Evolutionary conservation across 2,113 vertebrate species (phyloP).

Genomic region (Festucalex cinctus): DNA sequence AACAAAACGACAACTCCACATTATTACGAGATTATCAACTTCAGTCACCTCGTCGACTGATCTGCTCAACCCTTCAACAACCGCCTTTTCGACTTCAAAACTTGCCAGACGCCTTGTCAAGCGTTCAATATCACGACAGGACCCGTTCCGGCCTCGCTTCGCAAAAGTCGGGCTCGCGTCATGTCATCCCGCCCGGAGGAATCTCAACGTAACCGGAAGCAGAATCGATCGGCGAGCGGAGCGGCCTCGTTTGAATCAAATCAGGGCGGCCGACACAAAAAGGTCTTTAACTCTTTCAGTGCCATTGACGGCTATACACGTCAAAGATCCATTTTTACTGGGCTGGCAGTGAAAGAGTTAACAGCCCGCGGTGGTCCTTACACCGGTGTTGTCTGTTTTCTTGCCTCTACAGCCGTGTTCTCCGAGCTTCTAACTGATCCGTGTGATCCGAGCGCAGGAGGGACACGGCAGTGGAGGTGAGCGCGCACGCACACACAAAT

Average conservation of each 20-base stretch:
- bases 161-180: conserved; percentile 35
- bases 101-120: not conserved
- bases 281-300: too few relatives aligned
- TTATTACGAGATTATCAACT: too few relatives aligned
- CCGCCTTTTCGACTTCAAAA: not conserved
- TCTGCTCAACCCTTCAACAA: too few relatives aligned
- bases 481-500: conserved; percentile 12
- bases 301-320: too few relatives aligned
- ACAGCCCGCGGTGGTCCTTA: conserved; percentile 60
- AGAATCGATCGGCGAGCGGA: conserved; percentile 59
- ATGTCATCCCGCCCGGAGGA: conserved; percentile 47
- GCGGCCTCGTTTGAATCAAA: conserved; percentile 63
- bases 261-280: conserved; percentile 51
- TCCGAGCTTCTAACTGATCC: conserved; percentile 50
- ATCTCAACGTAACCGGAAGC: conserved; percentile 56
- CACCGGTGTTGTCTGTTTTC: conserved; percentile 49
- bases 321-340: too few relatives aligned
- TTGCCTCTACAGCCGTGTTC: conserved; percentile 57
- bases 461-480: conserved; percentile 35
- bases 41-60: too few relatives aligned
- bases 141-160: conserved; percentile 20
- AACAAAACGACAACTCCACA: too few relatives aligned
- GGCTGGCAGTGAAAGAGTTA: too few relatives aligned
- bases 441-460: conserved; percentile 50
- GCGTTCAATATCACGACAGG: not conserved